These are phyloP conservation scores for Barbus barbus DNA, from an alignment of 2,113 vertebrate genomes.

Conservation along the genomic window DNA sequence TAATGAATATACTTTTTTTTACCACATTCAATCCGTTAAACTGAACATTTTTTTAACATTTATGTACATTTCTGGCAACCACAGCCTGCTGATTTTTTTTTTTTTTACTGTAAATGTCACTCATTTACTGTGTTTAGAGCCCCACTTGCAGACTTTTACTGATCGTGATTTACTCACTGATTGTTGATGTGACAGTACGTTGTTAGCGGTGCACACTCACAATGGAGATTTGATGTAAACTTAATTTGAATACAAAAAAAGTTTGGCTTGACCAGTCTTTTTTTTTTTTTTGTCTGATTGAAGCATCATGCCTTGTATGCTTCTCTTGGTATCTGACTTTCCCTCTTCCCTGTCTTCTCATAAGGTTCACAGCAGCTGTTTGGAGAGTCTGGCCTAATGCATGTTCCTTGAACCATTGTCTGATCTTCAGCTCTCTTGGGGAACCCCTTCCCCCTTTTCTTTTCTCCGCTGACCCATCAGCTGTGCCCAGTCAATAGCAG, in stretches of 20 bases:
- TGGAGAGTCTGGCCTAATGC: conserved; percentile 43
- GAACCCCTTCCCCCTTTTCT: conserved; percentile 68
- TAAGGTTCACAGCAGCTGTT: conserved; percentile 66
- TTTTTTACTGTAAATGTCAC: no score
- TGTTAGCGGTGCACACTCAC: no score
- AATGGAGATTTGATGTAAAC: no score
- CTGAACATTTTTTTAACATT: background rate
- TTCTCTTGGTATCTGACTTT: background rate
- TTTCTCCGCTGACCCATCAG: conserved; percentile 73
- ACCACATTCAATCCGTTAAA: no score
- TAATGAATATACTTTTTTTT: no score
- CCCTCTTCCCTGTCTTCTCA: conserved; percentile 10
- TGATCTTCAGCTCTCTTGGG: conserved; percentile 49
- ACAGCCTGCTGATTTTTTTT: background rate
- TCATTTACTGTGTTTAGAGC: no score
- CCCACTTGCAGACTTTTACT: no score
- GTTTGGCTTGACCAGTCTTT: background rate
- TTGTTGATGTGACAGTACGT: no score
- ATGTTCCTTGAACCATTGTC: conserved; percentile 54
- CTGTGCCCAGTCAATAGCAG: conserved; percentile 68
- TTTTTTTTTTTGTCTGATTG: background rate
- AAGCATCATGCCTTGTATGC: no score
- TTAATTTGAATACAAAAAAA: no score
- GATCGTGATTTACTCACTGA: no score
- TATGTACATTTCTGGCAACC: background rate